Evolutionary conservation across 2,888 invertebrate genomes (phyloP).

Genomic region (Meliscaeva auricollis): DNA sequence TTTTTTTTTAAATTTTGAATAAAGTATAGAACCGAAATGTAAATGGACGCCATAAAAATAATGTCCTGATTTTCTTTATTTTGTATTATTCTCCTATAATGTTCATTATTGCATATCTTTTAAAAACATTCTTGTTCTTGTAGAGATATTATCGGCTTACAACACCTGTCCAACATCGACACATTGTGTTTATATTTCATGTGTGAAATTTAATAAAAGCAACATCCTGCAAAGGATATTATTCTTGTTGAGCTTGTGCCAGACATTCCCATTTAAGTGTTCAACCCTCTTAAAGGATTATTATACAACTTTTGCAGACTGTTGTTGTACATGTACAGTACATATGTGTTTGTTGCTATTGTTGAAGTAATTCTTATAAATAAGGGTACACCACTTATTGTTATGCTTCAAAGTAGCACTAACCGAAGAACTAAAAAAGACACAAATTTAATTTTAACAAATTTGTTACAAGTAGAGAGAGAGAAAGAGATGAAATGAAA

Average conservation of each 20-base stretch:
- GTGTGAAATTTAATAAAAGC: conserved; percentile 22
- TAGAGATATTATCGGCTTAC: not conserved
- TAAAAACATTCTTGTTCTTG: not conserved
- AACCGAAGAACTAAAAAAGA: conserved; percentile 5
- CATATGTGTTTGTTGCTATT: not conserved
- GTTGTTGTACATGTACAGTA: not conserved
- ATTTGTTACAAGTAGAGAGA: not conserved
- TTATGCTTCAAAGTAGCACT: conserved; percentile 2
- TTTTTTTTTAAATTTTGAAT: too few relatives aligned
- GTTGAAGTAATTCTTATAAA: not conserved
- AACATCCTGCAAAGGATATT: not conserved
- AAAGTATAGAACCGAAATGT: too few relatives aligned
- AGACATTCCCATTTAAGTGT: not conserved
- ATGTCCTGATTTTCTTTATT: not conserved
- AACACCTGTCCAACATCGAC: conserved; percentile 23
- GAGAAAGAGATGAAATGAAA: not conserved
- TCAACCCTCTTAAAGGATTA: conserved; percentile 31
- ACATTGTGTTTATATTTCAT: conserved; percentile 13
- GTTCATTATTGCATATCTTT: not conserved
- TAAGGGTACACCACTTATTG: not conserved
- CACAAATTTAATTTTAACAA: conserved; percentile 12
- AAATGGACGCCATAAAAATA: not conserved
- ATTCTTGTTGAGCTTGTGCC: conserved; percentile 19
- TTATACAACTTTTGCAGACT: not conserved
- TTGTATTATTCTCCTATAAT: not conserved